Conservation (phyloP, 2,797 vertebrate genomes). For the Enteromius paludinosus region DNA sequence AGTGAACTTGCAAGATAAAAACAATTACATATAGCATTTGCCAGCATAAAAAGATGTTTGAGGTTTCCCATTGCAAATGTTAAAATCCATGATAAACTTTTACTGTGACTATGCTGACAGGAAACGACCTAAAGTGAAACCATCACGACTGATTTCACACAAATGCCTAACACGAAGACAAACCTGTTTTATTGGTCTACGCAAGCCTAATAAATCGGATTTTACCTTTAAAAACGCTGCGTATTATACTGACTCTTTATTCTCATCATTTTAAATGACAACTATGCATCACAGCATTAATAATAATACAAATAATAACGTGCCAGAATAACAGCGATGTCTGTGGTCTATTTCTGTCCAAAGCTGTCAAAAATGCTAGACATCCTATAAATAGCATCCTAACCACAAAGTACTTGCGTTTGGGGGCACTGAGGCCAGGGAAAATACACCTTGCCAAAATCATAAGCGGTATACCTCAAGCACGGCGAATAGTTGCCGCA, state of each 20-base stretch:
- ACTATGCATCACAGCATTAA: too few species aligned
- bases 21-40: neutral
- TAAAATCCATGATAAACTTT: neutral
- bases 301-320: neutral
- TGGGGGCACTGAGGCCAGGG: slow-evolving; percentile 67
- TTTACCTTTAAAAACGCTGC: neutral
- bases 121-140: neutral
- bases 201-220: neutral
- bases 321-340: neutral
- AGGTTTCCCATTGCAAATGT: neutral
- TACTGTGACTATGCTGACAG: neutral
- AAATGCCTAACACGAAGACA: neutral
- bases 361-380: slow-evolving; percentile 51
- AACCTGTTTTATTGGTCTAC: neutral
- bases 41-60: neutral
- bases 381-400: slow-evolving; percentile 74
- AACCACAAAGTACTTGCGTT: slow-evolving; percentile 74
- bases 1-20: neutral
- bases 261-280: neutral
- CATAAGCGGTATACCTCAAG: slow-evolving; percentile 59
- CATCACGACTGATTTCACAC: neutral
- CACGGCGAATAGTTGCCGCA: slow-evolving; percentile 73
- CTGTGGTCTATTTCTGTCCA: slow-evolving; percentile 12
- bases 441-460: slow-evolving; percentile 68
- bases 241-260: neutral